Evolutionary conservation across 2,888 invertebrate genomes (phyloP).

Genomic region (Willowsia nigromaculata): DNA sequence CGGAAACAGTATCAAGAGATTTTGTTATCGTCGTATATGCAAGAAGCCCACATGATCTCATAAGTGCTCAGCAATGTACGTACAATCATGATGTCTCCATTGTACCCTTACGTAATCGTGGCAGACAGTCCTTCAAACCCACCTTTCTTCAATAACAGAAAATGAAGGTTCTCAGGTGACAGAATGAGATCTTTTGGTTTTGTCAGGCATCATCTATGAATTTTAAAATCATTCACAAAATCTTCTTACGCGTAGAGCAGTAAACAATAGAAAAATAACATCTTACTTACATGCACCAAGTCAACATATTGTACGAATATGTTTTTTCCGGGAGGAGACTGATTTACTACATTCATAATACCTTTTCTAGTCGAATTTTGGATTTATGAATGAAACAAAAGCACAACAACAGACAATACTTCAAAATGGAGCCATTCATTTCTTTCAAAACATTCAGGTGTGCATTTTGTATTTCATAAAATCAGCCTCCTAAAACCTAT

Average conservation of each 20-base stretch:
- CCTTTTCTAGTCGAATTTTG: not conserved
- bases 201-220: no score
- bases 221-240: not conserved
- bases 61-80: conserved; percentile 45
- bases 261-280: no score
- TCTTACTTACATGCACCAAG: no score
- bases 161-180: conserved; percentile 12
- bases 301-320: no score
- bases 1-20: no score
- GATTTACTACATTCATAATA: no score
- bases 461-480: not conserved
- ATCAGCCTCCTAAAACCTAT: not conserved
- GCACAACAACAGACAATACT: not conserved
- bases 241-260: not conserved
- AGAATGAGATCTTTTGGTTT: not conserved
- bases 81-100: conserved; percentile 32
- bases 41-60: no score
- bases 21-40: no score
- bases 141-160: not conserved
- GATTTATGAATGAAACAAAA: conserved; percentile 14
- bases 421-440: conserved; percentile 31
- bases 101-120: not conserved
- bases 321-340: no score
- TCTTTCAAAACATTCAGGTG: not conserved
- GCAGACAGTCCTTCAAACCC: not conserved